Evolutionary conservation across 2,113 vertebrate species (phyloP).

Genomic region (Stegastes partitus): DNA sequence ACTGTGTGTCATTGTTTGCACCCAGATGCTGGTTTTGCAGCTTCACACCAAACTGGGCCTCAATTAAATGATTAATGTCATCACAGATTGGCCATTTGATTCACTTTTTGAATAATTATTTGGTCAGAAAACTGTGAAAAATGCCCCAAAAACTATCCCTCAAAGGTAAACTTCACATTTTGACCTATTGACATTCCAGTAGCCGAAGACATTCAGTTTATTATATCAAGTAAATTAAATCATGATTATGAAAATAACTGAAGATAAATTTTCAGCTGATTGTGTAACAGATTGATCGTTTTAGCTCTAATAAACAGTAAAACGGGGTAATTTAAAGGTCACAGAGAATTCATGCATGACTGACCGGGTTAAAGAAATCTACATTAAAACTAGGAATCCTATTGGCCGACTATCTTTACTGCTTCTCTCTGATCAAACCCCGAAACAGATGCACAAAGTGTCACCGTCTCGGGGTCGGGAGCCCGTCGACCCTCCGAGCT

Average conservation of each 20-base stretch:
- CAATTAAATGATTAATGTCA: background rate
- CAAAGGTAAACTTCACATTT: background rate
- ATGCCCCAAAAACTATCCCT: background rate
- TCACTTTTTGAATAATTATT: background rate
- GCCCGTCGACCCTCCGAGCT: slow-evolving; percentile 30
- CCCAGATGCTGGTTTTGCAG: slow-evolving; percentile 45
- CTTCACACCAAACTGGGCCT: slow-evolving; percentile 50
- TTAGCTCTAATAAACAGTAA: background rate
- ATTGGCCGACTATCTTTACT: background rate
- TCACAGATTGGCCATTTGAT: background rate
- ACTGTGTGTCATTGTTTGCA: background rate
- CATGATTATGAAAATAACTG: background rate
- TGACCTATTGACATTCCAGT: background rate
- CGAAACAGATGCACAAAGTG: slow-evolving; percentile 62
- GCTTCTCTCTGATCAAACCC: slow-evolving; percentile 9
- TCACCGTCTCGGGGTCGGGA: slow-evolving; percentile 40
- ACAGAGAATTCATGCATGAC: background rate
- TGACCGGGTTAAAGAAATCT: background rate
- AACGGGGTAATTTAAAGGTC: background rate
- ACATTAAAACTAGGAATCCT: background rate
- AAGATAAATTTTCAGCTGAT: background rate
- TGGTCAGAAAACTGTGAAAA: background rate
- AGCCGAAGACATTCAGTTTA: background rate
- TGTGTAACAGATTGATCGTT: background rate
- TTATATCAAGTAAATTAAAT: no score